Evolutionary conservation across 2,797 vertebrate species (phyloP).

Genomic region (Girardinus metallicus): DNA sequence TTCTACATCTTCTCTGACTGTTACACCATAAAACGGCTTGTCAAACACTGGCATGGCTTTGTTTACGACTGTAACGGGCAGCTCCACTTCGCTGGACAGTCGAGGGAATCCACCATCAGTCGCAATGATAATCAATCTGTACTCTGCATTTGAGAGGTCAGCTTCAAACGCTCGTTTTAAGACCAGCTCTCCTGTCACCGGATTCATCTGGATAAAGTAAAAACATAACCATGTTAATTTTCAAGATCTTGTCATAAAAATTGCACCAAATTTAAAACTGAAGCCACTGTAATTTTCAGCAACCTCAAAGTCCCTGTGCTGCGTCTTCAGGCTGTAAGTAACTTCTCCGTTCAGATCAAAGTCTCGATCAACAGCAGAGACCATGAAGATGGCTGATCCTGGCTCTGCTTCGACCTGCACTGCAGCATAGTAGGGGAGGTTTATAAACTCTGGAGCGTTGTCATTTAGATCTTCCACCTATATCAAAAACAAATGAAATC

Average conservation of each 20-base stretch:
- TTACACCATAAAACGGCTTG: slow-evolving; percentile 93
- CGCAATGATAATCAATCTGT: slow-evolving; percentile 87
- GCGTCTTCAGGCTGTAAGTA: slow-evolving; percentile 88
- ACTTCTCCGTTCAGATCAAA: slow-evolving; percentile 87
- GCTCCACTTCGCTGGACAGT: slow-evolving; percentile 86
- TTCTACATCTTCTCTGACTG: slow-evolving; percentile 88
- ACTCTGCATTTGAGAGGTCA: slow-evolving; percentile 89
- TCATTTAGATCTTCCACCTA: slow-evolving; percentile 93
- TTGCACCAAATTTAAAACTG: background rate
- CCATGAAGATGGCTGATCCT: slow-evolving; percentile 85
- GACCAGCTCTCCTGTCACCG: slow-evolving; percentile 86
- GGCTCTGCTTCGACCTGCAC: slow-evolving; percentile 89
- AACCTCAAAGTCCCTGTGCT: slow-evolving; percentile 90
- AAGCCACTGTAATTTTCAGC: background rate
- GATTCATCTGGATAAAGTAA: slow-evolving; percentile 69
- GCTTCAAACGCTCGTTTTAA: slow-evolving; percentile 87
- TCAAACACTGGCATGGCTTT: slow-evolving; percentile 98
- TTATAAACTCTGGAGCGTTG: slow-evolving; percentile 91
- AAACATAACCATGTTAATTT: background rate
- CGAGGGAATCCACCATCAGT: slow-evolving; percentile 88
- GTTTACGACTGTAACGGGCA: slow-evolving; percentile 91
- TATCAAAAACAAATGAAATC: background rate
- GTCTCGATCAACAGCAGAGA: slow-evolving; percentile 91
- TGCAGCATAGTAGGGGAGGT: slow-evolving; percentile 93
- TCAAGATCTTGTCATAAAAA: background rate